Evolutionary conservation across 2,888 invertebrate genomes (phyloP), one percentile per base, ranked within the genome.

Genomic region (Pantelozetes paolii): DNA sequence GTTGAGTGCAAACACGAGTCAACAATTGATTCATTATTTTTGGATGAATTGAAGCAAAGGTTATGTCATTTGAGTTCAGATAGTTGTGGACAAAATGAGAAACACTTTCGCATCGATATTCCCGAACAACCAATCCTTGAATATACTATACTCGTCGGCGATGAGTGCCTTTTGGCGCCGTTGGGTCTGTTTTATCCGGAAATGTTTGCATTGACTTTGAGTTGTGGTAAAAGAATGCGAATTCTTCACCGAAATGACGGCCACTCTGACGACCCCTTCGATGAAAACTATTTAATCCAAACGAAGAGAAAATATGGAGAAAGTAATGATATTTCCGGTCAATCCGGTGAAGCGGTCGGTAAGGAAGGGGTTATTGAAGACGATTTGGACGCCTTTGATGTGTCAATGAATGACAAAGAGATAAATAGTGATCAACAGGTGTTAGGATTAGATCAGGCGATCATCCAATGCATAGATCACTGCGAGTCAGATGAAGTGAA

Each of bases 241-340:
- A 88, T 89, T 1, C 89, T 89, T 74, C 77, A 77, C 70, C 78
- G 81, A n/a, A 86, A 85, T 50, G 83, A 85, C 70, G 89, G 92
- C 2, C 94, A 95, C 81, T 89, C 94, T 0, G 93, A 94, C 82
- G 96, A 96, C 83, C 94, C 94, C 2, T 92, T 93, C 81, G 95
- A 96, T 84, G 92, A 92, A 18, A 90, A 91, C 80, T 96, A 93
- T 81, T 84, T 96, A 15, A 86, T 92, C 77, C 95, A 95, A 84
- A 95, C 78, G 2, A 72, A 57, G 54, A 26, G 57, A 42, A 72
- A 59, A 72, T 72, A 72, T 40, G 70, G 64, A 9, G 73, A 73
- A 32, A 69, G 18, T 30, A 73, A 26, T 28, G 70, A 59, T 5
- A 26, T 6, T 23, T 45, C 40, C 32, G 32, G 42, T 71, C 42